Evolutionary conservation across 2,797 vertebrate species (phyloP).

Genomic region (Sebastolobus alascanus): DNA sequence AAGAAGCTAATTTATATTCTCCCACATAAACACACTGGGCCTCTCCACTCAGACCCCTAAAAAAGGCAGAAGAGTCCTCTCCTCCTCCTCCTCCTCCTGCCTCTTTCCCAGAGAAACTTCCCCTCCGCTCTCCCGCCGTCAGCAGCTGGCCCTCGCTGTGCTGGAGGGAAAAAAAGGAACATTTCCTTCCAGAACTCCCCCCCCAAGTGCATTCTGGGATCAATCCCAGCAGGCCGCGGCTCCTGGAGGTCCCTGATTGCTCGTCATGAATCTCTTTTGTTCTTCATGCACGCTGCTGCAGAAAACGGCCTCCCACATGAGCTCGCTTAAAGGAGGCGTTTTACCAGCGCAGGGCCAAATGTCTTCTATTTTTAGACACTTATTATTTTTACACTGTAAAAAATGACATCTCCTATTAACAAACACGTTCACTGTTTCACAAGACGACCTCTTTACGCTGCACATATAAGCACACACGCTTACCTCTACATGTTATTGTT

Average conservation of each 20-base stretch:
- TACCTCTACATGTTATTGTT: too few relatives aligned
- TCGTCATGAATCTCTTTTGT: slow-evolving; percentile 66
- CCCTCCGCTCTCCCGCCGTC: neutral
- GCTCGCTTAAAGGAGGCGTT: slow-evolving; percentile 22
- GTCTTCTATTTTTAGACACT: slow-evolving; percentile 29
- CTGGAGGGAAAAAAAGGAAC: slow-evolving; percentile 15
- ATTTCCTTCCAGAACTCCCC: slow-evolving; percentile 1
- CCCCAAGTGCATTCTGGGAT: slow-evolving; percentile 47
- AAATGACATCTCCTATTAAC: neutral
- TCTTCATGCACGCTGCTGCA: slow-evolving; percentile 31
- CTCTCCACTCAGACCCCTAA: slow-evolving; percentile 17
- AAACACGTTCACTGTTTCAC: too few relatives aligned
- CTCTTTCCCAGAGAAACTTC: slow-evolving; percentile 41
- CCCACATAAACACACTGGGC: slow-evolving; percentile 49
- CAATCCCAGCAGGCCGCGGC: slow-evolving; percentile 53
- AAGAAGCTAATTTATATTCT: slow-evolving; percentile 66
- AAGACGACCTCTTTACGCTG: too few relatives aligned
- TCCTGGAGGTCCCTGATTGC: slow-evolving; percentile 53
- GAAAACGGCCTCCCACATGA: slow-evolving; percentile 39
- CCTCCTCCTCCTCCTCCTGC: neutral
- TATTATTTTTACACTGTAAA: slow-evolving; percentile 42
- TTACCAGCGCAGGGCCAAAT: slow-evolving; percentile 11
- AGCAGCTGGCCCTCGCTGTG: slow-evolving; percentile 22
- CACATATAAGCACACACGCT: too few relatives aligned
- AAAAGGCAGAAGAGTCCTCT: neutral